Conservation (phyloP, 1,140 invertebrate genomes). For the Dryas iulia region DNA sequence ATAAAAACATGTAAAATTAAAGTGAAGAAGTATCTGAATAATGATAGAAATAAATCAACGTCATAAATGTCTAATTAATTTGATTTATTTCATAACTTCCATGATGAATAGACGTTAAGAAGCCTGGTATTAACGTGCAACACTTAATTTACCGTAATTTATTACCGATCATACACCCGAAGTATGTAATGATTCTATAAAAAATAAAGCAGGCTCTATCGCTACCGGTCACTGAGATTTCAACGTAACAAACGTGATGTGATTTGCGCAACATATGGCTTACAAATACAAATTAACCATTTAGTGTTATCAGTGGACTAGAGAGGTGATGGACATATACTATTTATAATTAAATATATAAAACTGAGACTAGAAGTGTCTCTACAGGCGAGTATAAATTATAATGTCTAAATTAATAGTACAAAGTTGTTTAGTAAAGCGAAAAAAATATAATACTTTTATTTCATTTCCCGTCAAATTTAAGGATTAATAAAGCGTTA, state of each 20-base stretch:
- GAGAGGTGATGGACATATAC: slow-evolving; percentile 44
- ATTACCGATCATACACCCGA: slow-evolving; percentile 22
- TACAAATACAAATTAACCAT: slow-evolving; percentile 73
- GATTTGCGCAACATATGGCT: slow-evolving; percentile 61
- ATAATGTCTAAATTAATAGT: background rate
- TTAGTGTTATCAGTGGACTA: slow-evolving; percentile 66
- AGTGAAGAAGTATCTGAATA: background rate
- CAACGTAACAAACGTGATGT: slow-evolving; percentile 52
- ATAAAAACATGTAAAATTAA: background rate
- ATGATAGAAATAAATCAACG: slow-evolving; percentile 5
- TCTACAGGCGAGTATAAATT: background rate
- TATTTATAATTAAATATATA: slow-evolving; percentile 41
- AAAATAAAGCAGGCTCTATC: slow-evolving; percentile 33
- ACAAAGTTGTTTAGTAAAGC: background rate
- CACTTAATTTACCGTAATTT: slow-evolving; percentile 30
- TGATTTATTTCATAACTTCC: background rate
- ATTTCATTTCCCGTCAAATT: no score
- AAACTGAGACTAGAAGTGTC: background rate
- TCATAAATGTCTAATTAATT: background rate
- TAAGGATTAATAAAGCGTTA: no score
- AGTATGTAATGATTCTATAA: slow-evolving; percentile 35
- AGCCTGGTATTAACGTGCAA: background rate
- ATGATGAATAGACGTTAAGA: slow-evolving; percentile 1
- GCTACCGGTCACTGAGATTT: slow-evolving; percentile 40
- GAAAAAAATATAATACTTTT: no score